phyloP scores from a whole-genome alignment of 1,140 invertebrate genomes.

The Potamilus streckersoni region DNA sequence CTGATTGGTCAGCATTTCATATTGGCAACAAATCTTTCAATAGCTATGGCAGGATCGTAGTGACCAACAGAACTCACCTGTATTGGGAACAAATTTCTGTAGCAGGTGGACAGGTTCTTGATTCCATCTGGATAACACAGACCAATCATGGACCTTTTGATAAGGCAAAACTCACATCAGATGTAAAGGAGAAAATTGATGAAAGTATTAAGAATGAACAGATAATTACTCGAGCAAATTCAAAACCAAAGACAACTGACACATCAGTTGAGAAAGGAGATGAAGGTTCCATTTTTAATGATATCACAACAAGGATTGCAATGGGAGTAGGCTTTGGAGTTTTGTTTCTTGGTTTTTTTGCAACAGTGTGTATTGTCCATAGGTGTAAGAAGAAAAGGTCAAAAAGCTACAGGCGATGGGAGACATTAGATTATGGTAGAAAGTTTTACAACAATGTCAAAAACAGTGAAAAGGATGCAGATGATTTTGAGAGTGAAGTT shows the following conservation, averaged over 20 bases:
- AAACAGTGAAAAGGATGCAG: constrained; percentile 38
- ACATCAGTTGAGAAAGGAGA: constrained; percentile 9
- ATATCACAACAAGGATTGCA: constrained; percentile 26
- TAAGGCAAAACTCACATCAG: constrained; percentile 18
- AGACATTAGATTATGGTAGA: constrained; percentile 43
- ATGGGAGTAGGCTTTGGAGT: constrained; percentile 27
- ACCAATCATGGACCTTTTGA: constrained; percentile 51
- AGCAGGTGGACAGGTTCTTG: constrained; percentile 31
- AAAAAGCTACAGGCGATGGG: constrained; percentile 43
- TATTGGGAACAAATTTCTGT: constrained; percentile 89
- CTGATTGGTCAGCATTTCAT: constrained; percentile 64
- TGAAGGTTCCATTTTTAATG: constrained; percentile 14
- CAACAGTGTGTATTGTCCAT: constrained; percentile 27
- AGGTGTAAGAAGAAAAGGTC: constrained; percentile 18
- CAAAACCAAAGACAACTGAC: constrained; percentile 17
- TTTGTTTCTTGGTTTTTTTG: constrained; percentile 26
- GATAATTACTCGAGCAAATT: constrained; percentile 3
- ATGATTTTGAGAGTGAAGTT: constrained; percentile 47
- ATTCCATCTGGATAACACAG: constrained; percentile 53
- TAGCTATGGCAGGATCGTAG: constrained; percentile 87
- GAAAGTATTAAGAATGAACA: constrained; percentile 27
- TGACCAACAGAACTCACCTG: constrained; percentile 87
- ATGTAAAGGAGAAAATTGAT: constrained; percentile 34
- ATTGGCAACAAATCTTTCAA: constrained; percentile 73
- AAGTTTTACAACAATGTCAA: constrained; percentile 45